Conservation (phyloP, 1,140 invertebrate genomes). For the Drosophila malerkotliana region DNA sequence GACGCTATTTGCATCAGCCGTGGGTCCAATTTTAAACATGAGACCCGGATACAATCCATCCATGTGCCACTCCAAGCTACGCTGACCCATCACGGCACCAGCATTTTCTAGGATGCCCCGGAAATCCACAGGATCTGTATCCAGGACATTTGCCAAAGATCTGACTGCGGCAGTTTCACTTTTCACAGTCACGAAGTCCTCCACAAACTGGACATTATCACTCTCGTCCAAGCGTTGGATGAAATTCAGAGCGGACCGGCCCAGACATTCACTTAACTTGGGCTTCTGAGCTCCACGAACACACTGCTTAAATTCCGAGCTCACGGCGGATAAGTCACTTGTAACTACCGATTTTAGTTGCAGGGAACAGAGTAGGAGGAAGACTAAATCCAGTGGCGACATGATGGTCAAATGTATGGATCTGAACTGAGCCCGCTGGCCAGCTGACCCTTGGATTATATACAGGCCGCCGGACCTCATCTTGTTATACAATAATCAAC, state of each 20-base stretch:
- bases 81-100: constrained; percentile 87
- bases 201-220: constrained; percentile 87
- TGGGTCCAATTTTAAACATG: constrained; percentile 88
- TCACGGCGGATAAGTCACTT: constrained; percentile 40
- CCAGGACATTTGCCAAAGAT: constrained; percentile 86
- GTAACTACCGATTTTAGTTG: constrained; percentile 14
- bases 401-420: constrained; percentile 29
- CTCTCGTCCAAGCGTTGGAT: constrained; percentile 87
- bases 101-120: constrained; percentile 88
- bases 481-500: constrained; percentile 66
- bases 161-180: constrained; percentile 85
- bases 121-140: constrained; percentile 90
- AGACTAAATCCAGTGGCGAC: constrained; percentile 12
- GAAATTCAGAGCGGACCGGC: constrained; percentile 87
- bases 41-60: constrained; percentile 89
- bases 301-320: constrained; percentile 70
- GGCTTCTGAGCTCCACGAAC: constrained; percentile 58
- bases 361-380: constrained; percentile 21
- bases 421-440: constrained; percentile 56
- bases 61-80: constrained; percentile 90
- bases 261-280: constrained; percentile 86
- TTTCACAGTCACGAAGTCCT: constrained; percentile 86
- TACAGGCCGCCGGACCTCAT: constrained; percentile 19
- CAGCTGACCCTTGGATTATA: constrained; percentile 61
- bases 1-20: constrained; percentile 86